These are phyloP conservation scores for Spheniscus mendiculus DNA, from an alignment of 2,113 vertebrate species.

Conservation along the genomic window DNA sequence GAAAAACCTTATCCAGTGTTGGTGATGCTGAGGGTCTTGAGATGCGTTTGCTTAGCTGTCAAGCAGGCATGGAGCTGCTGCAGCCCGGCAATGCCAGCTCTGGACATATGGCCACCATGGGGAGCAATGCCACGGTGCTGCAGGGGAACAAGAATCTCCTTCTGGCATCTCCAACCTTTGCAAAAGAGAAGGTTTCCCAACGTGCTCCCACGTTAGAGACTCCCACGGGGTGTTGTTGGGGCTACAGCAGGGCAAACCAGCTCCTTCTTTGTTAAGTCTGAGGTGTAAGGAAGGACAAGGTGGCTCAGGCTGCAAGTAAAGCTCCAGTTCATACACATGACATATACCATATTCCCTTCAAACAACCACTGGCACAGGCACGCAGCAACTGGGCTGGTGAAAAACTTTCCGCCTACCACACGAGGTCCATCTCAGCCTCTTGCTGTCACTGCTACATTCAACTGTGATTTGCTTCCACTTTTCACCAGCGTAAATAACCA, in stretches of 20 bases:
- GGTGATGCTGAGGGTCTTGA: background rate
- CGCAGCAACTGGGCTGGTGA: background rate
- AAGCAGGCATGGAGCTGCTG: background rate
- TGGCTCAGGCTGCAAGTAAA: background rate
- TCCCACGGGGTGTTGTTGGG: background rate
- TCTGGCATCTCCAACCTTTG: background rate
- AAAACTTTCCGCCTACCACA: background rate
- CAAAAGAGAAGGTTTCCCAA: background rate
- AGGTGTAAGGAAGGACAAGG: background rate
- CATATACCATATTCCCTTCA: background rate
- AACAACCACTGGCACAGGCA: background rate
- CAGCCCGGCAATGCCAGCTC: background rate
- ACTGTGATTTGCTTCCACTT: background rate
- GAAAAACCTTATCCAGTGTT: background rate
- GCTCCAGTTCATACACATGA: background rate
- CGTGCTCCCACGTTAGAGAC: background rate
- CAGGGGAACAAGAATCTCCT: background rate
- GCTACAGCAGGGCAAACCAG: background rate
- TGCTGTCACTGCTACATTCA: background rate
- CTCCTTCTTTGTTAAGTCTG: background rate
- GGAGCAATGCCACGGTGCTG: background rate
- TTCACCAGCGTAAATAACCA: background rate
- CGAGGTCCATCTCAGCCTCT: background rate
- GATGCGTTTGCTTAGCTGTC: background rate
- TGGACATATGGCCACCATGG: fast-evolving